A percentile compares a stretch with the other conserved stretches of the same genome.
Evolutionary conservation across 2,888 invertebrate species (phyloP).

Genomic region (Eupithecia inturbata): DNA sequence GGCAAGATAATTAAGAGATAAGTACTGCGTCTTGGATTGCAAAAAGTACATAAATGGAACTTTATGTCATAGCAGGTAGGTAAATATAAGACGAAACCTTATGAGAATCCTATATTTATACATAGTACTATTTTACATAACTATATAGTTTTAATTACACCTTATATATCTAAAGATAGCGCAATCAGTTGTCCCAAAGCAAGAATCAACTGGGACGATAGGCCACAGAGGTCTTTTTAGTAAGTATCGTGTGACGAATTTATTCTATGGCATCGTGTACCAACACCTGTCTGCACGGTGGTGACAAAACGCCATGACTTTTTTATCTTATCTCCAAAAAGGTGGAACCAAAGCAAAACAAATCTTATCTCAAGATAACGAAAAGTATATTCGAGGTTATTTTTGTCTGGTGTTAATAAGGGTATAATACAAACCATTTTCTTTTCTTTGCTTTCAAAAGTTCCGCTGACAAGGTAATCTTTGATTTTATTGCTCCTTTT

Average conservation of each 20-base stretch:
- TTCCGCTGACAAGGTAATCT: conserved; percentile 54
- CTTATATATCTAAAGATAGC: no score
- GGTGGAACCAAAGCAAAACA: conserved; percentile 68
- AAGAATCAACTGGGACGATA: no score
- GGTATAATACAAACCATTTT: conserved; percentile 55
- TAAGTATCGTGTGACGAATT: conserved; percentile 7
- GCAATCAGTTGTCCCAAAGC: no score
- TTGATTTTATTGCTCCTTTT: conserved; percentile 43
- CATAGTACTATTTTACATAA: no score
- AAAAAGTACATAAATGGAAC: no score
- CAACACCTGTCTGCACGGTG: conserved; percentile 66
- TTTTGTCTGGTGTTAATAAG: conserved; percentile 70
- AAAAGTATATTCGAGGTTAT: conserved; percentile 53
- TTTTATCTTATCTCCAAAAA: conserved; percentile 56
- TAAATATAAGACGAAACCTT: no score
- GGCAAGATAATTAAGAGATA: no score
- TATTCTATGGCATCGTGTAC: conserved; percentile 47
- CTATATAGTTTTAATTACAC: no score
- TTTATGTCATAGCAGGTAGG: no score
- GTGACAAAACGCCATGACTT: conserved; percentile 61
- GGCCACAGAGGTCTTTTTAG: no score
- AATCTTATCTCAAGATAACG: conserved; percentile 60
- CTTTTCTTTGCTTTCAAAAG: conserved; percentile 51
- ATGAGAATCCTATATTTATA: no score
- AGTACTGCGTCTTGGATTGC: no score